Conservation (phyloP, 2,888 invertebrate genomes). For the Allolobophora icterica region DNA sequence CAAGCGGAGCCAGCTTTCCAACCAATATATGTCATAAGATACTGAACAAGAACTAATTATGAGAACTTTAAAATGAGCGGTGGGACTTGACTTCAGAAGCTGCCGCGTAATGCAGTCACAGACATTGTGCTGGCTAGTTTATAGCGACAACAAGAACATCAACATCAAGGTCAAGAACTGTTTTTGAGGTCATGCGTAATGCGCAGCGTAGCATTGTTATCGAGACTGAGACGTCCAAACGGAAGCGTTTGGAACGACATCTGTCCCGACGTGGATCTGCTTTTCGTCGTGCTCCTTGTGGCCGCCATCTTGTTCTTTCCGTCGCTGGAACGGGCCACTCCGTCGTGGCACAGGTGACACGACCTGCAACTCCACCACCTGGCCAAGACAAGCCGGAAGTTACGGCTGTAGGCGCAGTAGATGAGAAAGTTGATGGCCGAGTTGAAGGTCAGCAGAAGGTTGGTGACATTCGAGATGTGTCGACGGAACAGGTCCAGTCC, state of each 20-base stretch:
- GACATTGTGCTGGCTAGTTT: background rate
- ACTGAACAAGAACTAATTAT: background rate
- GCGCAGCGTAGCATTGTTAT: background rate
- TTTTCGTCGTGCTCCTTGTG: background rate
- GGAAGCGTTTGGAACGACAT: background rate
- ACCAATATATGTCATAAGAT: background rate
- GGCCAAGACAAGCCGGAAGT: conserved; percentile 37
- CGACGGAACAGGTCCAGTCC: conserved; percentile 33
- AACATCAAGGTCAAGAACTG: background rate
- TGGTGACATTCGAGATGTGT: conserved; percentile 32
- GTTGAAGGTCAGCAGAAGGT: conserved; percentile 40
- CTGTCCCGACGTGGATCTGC: background rate
- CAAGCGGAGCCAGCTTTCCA: too few species aligned
- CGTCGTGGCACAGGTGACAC: background rate
- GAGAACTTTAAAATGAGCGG: background rate
- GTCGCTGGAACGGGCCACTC: background rate
- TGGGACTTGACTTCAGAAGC: too few species aligned
- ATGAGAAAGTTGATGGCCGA: conserved; percentile 38
- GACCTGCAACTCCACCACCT: background rate
- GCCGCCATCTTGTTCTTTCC: background rate
- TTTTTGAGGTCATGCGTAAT: background rate
- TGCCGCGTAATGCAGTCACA: background rate
- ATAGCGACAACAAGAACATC: background rate
- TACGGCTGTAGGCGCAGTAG: conserved; percentile 42
- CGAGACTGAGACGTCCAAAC: background rate